Conservation (phyloP, 2,888 invertebrate species). For the Drosophila pegasa region DNA sequence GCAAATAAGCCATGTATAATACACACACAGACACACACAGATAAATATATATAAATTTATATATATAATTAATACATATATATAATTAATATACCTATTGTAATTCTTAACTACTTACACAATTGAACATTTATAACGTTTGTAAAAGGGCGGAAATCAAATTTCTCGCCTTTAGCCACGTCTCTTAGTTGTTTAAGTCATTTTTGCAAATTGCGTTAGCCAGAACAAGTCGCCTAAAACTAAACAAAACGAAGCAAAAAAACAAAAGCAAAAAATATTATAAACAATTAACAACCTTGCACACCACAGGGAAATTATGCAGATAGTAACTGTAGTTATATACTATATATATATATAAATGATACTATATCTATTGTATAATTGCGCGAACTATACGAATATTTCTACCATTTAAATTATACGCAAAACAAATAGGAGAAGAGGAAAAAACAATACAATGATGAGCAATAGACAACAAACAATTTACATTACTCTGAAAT, state of each 20-base stretch:
- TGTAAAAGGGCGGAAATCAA: conserved; percentile 79
- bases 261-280: background rate
- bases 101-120: conserved; percentile 75
- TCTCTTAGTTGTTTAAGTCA: conserved; percentile 72
- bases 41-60: conserved; percentile 27
- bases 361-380: conserved; percentile 36
- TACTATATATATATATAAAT: conserved; percentile 18
- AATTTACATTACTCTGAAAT: conserved; percentile 9
- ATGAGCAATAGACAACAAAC: conserved; percentile 21
- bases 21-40: conserved; percentile 21
- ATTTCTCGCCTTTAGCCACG: conserved; percentile 79
- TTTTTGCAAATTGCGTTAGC: conserved; percentile 65
- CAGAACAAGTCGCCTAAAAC: conserved; percentile 54
- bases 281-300: conserved; percentile 40
- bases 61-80: conserved; percentile 38
- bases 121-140: conserved; percentile 66
- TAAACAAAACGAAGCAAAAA: conserved; percentile 28
- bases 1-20: conserved; percentile 58
- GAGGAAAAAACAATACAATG: conserved; percentile 3
- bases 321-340: conserved; percentile 41
- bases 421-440: conserved; percentile 25
- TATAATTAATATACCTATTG: conserved; percentile 48
- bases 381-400: conserved; percentile 36
- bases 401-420: conserved; percentile 42
- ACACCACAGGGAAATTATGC: conserved; percentile 43